Evolutionary conservation across 1,140 invertebrate species (phyloP), one percentile per base, ranked within the genome.

Genomic region (Drosophila baimaii): DNA sequence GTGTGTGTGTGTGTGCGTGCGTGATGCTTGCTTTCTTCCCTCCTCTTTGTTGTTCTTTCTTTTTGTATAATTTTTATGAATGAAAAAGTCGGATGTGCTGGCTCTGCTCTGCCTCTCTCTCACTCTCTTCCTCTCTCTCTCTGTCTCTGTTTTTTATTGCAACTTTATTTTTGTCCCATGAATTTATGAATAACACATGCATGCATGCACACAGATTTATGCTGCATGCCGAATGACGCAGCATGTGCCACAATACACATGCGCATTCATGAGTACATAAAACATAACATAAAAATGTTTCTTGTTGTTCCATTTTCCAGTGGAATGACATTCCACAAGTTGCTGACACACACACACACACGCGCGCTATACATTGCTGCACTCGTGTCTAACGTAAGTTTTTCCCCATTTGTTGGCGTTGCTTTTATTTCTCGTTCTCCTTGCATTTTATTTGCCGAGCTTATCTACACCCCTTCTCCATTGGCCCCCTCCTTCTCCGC

Each of bases 241-340:
- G 65, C 51, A 69, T 71, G 41, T 71, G 65, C 35, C 44, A 64
- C 15, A 17, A 37, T 5, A 21, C 33, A 31, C 19, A 47, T n/a
- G 17, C 17, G n/a, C 17, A 49, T 21, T 46, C 37, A 23, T 51
- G 29, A 52, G 51, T 52, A 52, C 51, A 52, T 52, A 52, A 52
- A 31, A 31, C 29, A 35, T 21, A 52, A 12, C 25, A 49, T 17
- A 31, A 25, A 46, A 54, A 55, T 41, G 61, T 39, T 33, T 66
- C 23, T 54, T 29, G 37, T 39, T 55, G 64, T 81, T 81, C 74
- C 71, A 79, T 81, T 86, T 77, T 61, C 47, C 31, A 23, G 4
- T 54, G 51, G 51, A 54, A 86, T 66, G 57, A 69, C 83, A 88
- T 88, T 88, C 83, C 83, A 88, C 83, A 82, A 88, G 83, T 88